These are phyloP conservation scores for Apus apus DNA, from an alignment of 2,113 vertebrate genomes.

Conservation along the genomic window DNA sequence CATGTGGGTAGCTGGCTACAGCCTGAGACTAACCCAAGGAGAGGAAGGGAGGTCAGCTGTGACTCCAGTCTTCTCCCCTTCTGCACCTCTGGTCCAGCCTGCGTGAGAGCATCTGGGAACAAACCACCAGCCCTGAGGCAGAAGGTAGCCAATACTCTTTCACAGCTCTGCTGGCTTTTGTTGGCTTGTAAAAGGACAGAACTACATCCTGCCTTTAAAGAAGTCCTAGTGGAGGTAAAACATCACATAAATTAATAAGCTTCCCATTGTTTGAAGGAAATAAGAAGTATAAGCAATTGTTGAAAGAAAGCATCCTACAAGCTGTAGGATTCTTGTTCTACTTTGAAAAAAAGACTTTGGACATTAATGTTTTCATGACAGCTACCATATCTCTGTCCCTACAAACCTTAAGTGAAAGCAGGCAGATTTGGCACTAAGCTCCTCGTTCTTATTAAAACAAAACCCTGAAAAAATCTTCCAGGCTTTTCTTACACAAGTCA, in stretches of 20 bases:
- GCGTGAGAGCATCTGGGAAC: too few relatives aligned
- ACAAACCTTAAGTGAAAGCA: not conserved
- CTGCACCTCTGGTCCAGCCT: not conserved
- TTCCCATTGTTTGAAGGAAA: not conserved
- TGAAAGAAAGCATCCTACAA: not conserved
- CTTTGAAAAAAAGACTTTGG: too few relatives aligned
- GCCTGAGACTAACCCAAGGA: not conserved
- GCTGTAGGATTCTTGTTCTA: not conserved
- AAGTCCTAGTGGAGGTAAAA: not conserved
- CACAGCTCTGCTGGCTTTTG: not conserved
- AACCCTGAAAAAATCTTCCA: not conserved
- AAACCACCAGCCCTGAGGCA: not conserved
- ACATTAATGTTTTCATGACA: not conserved
- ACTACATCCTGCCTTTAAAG: not conserved
- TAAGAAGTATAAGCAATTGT: not conserved
- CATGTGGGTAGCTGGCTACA: fast-evolving
- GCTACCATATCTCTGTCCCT: not conserved
- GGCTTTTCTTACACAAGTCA: not conserved
- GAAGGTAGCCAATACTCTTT: not conserved
- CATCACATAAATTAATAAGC: not conserved
- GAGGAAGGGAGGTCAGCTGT: not conserved
- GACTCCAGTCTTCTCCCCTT: not conserved
- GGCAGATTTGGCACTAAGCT: not conserved
- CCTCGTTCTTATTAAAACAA: not conserved
- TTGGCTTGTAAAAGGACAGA: not conserved